Base-by-base conservation (phyloP, 2,888 invertebrate species). In the Clistopyga incitator region DNA sequence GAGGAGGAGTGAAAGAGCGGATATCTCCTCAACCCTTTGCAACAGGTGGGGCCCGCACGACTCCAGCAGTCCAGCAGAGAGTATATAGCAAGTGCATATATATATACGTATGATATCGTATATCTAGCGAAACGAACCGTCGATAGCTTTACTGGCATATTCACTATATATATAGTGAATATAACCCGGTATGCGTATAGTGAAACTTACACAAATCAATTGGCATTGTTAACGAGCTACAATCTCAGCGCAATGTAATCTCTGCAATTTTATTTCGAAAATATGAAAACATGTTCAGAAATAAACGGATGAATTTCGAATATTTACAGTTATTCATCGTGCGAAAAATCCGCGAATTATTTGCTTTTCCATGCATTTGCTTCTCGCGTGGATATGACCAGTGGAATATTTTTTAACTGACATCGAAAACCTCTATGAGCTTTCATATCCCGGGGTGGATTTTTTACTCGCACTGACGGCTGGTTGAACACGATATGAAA, bases 21-120 rank as follows among this genome's bases (percentile, higher is more conserved):
- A 68, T 76, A 72, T 79, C 79, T 65, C 59, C 59, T 56, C 79
- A 61, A 71, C 47, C 71, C 75, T 86, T 86, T 75, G 86, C 86
- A 86, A 86, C 86, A 86, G 86, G 86, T 86, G 86, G 86, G 61
- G 81, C 71, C 61, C 71, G 78, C 78, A 67, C 76, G 77, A 80
- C 77, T 82, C 78, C 45, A 76, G 34, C 34, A 34, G 54, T 82
- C 75, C 52, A 76, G 34, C 34, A n/a, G 45, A 59, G 45, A 78
- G 61, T 67, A 70, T 71, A 72, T 72, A 50, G 72, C 78, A 25
- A 38, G n/a, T 15, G n/a, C 34, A 4, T n/a, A 25, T 65, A 6
- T 54, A 54, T 42, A 20, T 52, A 8, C 0, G 10, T 38, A 38
- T 38, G 38, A 18, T 42, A 54, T 34, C 38, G 18, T 15, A 77